Conservation (phyloP, 2,888 invertebrate species). For the Temnothorax rugatulus region DNA sequence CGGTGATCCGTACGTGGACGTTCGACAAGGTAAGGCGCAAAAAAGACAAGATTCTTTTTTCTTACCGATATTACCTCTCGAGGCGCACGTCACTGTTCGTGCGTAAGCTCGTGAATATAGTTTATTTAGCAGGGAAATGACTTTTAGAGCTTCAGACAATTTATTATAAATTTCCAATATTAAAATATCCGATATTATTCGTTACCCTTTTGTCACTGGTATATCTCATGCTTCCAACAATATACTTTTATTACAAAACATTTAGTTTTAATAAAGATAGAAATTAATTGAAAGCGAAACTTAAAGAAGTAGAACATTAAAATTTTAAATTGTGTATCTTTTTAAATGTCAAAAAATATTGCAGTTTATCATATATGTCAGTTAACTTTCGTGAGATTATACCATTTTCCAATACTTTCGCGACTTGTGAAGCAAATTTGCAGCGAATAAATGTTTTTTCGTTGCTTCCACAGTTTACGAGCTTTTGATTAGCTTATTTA, state of each 20-base stretch:
- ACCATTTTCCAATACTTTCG: neutral
- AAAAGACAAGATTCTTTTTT: conserved; percentile 4
- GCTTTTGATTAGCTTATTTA: neutral
- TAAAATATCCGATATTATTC: neutral
- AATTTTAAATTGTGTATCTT: neutral
- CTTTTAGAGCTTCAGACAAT: neutral
- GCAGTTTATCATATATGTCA: neutral
- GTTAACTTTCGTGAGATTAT: neutral
- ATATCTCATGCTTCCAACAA: neutral
- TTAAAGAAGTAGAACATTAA: neutral
- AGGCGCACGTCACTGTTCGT: neutral
- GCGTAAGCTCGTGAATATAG: neutral
- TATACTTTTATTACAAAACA: neutral
- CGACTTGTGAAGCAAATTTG: neutral
- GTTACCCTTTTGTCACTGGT: neutral
- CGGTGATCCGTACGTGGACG: conserved; percentile 93
- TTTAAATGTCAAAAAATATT: neutral
- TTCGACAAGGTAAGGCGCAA: conserved; percentile 90
- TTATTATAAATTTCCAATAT: neutral
- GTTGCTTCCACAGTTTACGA: neutral
- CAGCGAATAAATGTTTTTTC: neutral
- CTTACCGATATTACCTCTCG: neutral
- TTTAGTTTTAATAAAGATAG: neutral
- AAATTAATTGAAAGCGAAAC: neutral
- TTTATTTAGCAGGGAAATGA: neutral